These are phyloP conservation scores for Laterallus jamaicensis DNA, from an alignment of 2,113 vertebrate genomes.

Conservation along the genomic window DNA sequence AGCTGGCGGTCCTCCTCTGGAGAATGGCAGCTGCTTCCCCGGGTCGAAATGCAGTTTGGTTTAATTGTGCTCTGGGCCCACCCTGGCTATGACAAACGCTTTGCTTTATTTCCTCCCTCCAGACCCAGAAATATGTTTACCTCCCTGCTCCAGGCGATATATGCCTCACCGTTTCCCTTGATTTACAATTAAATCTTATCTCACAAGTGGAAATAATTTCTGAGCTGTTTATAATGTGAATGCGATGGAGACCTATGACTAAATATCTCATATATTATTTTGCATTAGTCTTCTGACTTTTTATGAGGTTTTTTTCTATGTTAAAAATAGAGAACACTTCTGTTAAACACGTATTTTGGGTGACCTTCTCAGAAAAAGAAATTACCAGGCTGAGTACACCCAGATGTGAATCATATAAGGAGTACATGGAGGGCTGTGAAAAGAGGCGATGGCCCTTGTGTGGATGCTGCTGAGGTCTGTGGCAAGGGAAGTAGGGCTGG, in stretches of 20 bases:
- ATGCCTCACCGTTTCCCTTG: constrained; percentile 36
- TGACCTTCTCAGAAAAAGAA: constrained; percentile 53
- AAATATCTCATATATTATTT: constrained; percentile 64
- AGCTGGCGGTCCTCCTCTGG: background rate
- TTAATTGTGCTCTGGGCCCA: background rate
- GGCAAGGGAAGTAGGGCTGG: background rate
- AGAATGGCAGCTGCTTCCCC: background rate
- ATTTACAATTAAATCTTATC: constrained; percentile 44
- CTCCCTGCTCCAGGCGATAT: background rate
- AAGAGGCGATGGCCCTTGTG: background rate
- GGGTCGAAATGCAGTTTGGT: background rate
- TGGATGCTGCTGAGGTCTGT: background rate
- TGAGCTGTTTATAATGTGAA: background rate
- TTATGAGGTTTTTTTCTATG: constrained; percentile 7
- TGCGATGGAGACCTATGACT: constrained; percentile 46
- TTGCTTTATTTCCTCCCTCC: constrained; percentile 43
- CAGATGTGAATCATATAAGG: constrained; percentile 52
- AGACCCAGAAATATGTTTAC: constrained; percentile 47
- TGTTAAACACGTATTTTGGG: background rate
- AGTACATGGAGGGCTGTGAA: background rate
- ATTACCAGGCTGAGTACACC: constrained; percentile 3
- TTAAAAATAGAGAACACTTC: constrained; percentile 36
- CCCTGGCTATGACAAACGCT: background rate
- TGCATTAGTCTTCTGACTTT: constrained; percentile 35
- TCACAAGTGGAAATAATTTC: constrained; percentile 16